Evolutionary conservation across 2,888 invertebrate genomes (phyloP).

Genomic region (Parnassius orleans): DNA sequence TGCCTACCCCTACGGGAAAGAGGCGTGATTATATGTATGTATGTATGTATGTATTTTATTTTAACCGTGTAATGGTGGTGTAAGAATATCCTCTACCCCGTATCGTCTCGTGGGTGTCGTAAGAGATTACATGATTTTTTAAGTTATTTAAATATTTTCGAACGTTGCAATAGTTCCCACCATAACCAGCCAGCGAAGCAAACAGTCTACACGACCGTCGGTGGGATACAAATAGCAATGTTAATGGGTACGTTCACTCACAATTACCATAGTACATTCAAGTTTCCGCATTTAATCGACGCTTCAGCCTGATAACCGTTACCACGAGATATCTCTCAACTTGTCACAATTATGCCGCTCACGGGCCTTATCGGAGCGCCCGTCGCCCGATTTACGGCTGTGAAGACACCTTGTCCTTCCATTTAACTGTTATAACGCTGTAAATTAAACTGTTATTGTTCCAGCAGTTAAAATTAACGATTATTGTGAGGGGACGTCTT

Average conservation of each 20-base stretch:
- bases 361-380: conserved; percentile 36
- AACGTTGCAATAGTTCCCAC: too few relatives aligned
- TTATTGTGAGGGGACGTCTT: conserved; percentile 54
- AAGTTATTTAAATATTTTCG: too few relatives aligned
- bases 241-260: conserved; percentile 1
- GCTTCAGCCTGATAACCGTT: conserved; percentile 27
- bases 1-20: too few relatives aligned
- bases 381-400: conserved; percentile 36
- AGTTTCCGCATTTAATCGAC: conserved; percentile 8
- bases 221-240: too few relatives aligned
- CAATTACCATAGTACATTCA: not conserved
- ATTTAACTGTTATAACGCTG: conserved; percentile 57
- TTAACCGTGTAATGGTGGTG: too few relatives aligned
- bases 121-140: too few relatives aligned
- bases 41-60: too few relatives aligned
- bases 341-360: conserved; percentile 41
- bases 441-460: conserved; percentile 71
- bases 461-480: conserved; percentile 62
- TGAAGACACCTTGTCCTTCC: conserved; percentile 60
- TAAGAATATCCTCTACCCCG: too few relatives aligned
- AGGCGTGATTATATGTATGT: too few relatives aligned
- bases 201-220: too few relatives aligned
- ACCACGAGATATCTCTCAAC: conserved; percentile 38
- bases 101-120: too few relatives aligned
- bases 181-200: too few relatives aligned